These are phyloP conservation scores for Pedetes capensis DNA, from an alignment of 2,113 vertebrate species.

Conservation along the genomic window DNA sequence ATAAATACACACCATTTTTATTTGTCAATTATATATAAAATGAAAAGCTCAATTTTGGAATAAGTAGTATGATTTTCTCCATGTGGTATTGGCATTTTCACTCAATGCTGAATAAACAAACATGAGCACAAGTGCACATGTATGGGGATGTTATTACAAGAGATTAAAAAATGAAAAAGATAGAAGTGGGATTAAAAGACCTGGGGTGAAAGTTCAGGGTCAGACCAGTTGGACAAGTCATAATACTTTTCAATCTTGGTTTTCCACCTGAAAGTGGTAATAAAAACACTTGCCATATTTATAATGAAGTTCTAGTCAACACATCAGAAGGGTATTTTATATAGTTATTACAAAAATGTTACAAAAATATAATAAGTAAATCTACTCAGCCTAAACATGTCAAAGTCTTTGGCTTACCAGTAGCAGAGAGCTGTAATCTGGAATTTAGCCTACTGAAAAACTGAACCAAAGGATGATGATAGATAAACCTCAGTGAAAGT, in stretches of 20 bases:
- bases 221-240: not conserved
- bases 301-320: conserved; percentile 13
- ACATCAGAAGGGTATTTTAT: conserved; percentile 1
- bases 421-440: conserved; percentile 18
- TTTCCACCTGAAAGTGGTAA: not conserved
- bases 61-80: not conserved
- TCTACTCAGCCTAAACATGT: not conserved
- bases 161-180: not conserved
- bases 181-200: not conserved
- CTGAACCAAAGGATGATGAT: not conserved
- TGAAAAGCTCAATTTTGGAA: not conserved
- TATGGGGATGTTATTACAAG: not conserved
- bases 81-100: not conserved
- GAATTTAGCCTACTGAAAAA: not conserved
- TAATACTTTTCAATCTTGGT: not conserved
- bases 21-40: not conserved
- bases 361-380: conserved; percentile 20
- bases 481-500: not conserved
- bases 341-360: not conserved
- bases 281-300: not conserved
- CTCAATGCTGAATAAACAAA: not conserved
- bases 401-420: not conserved
- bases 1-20: not conserved
- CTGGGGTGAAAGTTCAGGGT: not conserved
- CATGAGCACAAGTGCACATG: not conserved